Percentiles rank a stretch among this genome's conserved stretches.
These are phyloP conservation scores for Diadromus collaris DNA, from an alignment of 2,888 invertebrate species.

Conservation along the genomic window DNA sequence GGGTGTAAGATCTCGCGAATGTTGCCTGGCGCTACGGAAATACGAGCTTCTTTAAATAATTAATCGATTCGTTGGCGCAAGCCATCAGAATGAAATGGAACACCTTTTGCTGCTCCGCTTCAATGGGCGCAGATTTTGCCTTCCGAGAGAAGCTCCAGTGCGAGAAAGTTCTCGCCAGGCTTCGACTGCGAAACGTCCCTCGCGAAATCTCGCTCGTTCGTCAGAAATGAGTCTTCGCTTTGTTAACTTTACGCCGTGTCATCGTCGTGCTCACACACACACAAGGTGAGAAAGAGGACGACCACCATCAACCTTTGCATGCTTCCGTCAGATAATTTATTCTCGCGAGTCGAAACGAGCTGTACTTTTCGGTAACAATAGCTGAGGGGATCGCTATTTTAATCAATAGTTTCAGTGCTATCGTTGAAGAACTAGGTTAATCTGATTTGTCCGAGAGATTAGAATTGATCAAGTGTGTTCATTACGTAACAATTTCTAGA, in stretches of 20 bases:
- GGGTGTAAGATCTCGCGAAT: conserved; percentile 41
- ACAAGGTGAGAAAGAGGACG: conserved; percentile 8
- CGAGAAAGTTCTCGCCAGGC: conserved; percentile 49
- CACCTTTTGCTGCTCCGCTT: conserved; percentile 55
- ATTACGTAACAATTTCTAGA: neutral
- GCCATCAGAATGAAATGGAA: conserved; percentile 63
- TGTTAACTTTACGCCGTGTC: conserved; percentile 55
- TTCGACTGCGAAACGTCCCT: conserved; percentile 28
- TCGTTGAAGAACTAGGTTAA: neutral
- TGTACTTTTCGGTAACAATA: neutral
- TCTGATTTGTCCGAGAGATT: neutral
- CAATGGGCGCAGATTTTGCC: conserved; percentile 27
- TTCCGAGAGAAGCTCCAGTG: conserved; percentile 24
- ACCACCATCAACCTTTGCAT: conserved; percentile 23
- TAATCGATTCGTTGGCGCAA: conserved; percentile 67
- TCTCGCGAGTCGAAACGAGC: conserved; percentile 36
- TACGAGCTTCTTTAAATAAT: conserved; percentile 70
- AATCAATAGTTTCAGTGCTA: neutral
- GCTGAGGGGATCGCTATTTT: neutral
- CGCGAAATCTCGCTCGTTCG: conserved; percentile 54
- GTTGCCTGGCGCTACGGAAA: conserved; percentile 56
- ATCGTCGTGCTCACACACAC: conserved; percentile 16
- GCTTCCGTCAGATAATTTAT: conserved; percentile 48
- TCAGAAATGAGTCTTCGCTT: conserved; percentile 56
- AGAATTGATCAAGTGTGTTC: neutral